phyloP scores from a whole-genome alignment of 2,888 invertebrate genomes.

The Drosophila melanosoma region DNA sequence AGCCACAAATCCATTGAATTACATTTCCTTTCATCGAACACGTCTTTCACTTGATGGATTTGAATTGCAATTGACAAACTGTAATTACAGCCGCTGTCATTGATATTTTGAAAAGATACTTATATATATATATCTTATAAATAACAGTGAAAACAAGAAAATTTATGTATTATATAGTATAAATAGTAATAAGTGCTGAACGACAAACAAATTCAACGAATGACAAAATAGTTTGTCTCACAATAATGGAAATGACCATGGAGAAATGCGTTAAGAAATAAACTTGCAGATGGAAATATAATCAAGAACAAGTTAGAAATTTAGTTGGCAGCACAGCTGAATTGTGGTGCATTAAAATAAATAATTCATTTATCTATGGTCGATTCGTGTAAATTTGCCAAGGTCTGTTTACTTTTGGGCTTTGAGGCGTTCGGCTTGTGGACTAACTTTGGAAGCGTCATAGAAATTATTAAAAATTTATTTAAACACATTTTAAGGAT shows the following conservation, averaged over 20 bases:
- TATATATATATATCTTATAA: too few relatives aligned
- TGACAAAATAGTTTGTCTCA: slow-evolving; percentile 60
- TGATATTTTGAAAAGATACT: slow-evolving; percentile 24
- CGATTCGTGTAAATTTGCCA: slow-evolving; percentile 53
- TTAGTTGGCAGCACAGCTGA: slow-evolving; percentile 37
- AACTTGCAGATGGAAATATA: slow-evolving; percentile 6
- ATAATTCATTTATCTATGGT: slow-evolving; percentile 68
- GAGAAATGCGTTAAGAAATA: slow-evolving; percentile 34
- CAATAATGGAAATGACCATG: slow-evolving; percentile 38
- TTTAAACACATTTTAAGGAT: slow-evolving; percentile 74
- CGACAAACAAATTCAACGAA: slow-evolving; percentile 59
- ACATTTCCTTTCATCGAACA: slow-evolving; percentile 34
- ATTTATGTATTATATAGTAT: background rate
- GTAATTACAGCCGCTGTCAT: slow-evolving; percentile 8
- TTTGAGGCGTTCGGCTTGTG: slow-evolving; percentile 20
- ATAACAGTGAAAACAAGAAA: background rate
- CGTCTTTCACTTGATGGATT: slow-evolving; percentile 27
- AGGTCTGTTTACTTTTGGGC: slow-evolving; percentile 20
- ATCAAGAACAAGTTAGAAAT: slow-evolving; percentile 12
- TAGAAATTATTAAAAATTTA: slow-evolving; percentile 80
- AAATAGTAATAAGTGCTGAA: slow-evolving; percentile 30
- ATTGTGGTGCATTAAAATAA: slow-evolving; percentile 72
- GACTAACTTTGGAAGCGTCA: slow-evolving; percentile 34
- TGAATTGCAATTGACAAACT: slow-evolving; percentile 30
- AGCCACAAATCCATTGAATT: slow-evolving; percentile 51